Conservation (phyloP, 2,797 vertebrate genomes). For the Astyanax mexicanus region DNA sequence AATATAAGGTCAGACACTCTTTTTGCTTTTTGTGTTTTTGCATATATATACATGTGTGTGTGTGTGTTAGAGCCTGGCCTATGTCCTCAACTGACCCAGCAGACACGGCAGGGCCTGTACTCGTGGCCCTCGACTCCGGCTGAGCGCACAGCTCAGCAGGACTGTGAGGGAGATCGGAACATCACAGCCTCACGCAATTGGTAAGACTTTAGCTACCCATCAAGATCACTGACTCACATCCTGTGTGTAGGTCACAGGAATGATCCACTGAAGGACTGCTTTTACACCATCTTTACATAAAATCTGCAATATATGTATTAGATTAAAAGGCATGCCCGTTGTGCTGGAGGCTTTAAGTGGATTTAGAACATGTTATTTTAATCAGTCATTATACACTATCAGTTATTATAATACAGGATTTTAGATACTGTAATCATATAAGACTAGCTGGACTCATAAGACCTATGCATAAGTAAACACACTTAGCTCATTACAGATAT, state of each 20-base stretch:
- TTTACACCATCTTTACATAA: no score
- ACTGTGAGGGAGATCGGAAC: constrained; percentile 67
- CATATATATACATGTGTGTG: no score
- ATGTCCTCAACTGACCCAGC: constrained; percentile 63
- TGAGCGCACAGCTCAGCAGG: constrained; percentile 43
- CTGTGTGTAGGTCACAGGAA: no score
- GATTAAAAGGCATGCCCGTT: no score
- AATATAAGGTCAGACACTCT: no score
- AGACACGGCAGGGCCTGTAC: constrained; percentile 72
- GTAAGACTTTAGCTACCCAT: background rate
- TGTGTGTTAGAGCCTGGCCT: constrained; percentile 58
- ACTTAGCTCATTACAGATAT: background rate
- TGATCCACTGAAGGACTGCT: no score
- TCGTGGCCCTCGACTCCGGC: constrained; percentile 71
- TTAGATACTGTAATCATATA: background rate
- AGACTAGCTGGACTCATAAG: background rate
- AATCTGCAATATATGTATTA: no score
- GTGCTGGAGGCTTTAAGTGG: no score
- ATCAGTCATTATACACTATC: background rate
- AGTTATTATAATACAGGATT: background rate
- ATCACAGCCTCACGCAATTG: constrained; percentile 68
- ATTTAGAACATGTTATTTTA: no score
- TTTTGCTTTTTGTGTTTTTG: no score
- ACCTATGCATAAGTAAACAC: constrained; percentile 5
- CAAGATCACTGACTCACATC: background rate